phyloP scores from a whole-genome alignment of 1,140 invertebrate genomes.

The Antheraea mylitta region DNA sequence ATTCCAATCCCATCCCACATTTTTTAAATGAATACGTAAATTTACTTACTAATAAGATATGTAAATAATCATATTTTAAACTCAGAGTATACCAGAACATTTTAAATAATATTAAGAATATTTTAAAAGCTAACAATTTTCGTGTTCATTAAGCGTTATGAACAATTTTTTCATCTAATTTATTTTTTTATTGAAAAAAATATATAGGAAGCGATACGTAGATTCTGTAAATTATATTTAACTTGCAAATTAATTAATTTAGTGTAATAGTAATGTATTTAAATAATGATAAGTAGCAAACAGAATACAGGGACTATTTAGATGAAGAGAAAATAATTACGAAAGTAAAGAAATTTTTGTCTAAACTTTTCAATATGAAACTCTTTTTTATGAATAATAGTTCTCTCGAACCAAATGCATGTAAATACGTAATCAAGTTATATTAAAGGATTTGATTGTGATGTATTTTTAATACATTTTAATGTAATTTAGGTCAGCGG shows the following conservation, averaged over 20 bases:
- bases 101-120: too few relatives aligned
- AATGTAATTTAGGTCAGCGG: conserved; percentile 1
- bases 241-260: neutral
- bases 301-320: conserved; percentile 62
- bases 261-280: conserved; percentile 1
- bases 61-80: neutral
- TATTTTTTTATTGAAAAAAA: too few relatives aligned
- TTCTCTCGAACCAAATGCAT: conserved; percentile 36
- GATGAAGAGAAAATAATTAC: conserved; percentile 33
- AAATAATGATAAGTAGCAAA: conserved; percentile 29
- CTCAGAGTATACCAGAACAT: too few relatives aligned
- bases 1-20: too few relatives aligned
- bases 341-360: conserved; percentile 8
- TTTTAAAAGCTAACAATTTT: too few relatives aligned
- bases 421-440: conserved; percentile 13
- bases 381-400: conserved; percentile 34
- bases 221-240: too few relatives aligned
- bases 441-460: neutral
- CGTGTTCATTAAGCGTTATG: too few relatives aligned
- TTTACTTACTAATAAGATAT: neutral
- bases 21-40: neutral
- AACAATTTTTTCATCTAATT: too few relatives aligned
- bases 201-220: too few relatives aligned
- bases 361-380: conserved; percentile 17
- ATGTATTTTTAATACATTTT: neutral